phyloP scores from a whole-genome alignment of 2,888 invertebrate species.

The Carcina quercana region DNA sequence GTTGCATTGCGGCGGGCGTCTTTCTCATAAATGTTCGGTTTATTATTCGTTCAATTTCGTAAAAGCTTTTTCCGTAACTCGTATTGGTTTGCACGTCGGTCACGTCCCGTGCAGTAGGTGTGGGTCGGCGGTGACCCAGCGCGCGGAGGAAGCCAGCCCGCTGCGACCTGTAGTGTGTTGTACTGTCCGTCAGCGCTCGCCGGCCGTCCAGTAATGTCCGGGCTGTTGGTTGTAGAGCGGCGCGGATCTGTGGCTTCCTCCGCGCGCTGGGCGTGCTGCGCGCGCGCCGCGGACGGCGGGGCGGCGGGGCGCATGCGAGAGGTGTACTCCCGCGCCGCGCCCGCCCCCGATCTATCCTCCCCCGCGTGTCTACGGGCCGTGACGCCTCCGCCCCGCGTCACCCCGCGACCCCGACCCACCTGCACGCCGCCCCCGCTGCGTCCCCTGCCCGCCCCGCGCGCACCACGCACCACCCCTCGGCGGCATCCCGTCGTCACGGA shows the following conservation, averaged over 20 bases:
- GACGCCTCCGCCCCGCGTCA: conserved; percentile 36
- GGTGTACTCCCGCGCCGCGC: conserved; percentile 70
- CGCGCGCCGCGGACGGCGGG: conserved; percentile 10
- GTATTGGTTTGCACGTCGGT: too few relatives aligned
- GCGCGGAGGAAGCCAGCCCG: conserved; percentile 24
- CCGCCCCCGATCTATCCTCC: conserved; percentile 39
- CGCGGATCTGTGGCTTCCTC: conserved; percentile 25
- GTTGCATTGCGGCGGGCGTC: background rate
- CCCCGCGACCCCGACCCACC: conserved; percentile 59
- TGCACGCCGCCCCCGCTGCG: conserved; percentile 28
- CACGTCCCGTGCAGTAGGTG: too few relatives aligned
- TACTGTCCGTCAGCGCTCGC: conserved; percentile 1
- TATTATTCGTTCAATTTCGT: too few relatives aligned
- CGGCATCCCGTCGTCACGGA: conserved; percentile 23
- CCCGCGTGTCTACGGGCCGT: conserved; percentile 67
- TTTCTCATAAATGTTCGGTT: background rate
- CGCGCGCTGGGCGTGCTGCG: conserved; percentile 14
- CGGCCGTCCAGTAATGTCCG: too few relatives aligned
- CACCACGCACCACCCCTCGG: conserved; percentile 30
- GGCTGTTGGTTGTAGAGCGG: conserved; percentile 29
- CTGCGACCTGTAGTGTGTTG: background rate
- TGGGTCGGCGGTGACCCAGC: conserved; percentile 7
- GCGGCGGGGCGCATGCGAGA: conserved; percentile 69
- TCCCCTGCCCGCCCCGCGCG: conserved; percentile 52
- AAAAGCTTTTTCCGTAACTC: too few relatives aligned